Conservation (phyloP, 2,797 vertebrate species). For the Geotrypetes seraphini region DNA sequence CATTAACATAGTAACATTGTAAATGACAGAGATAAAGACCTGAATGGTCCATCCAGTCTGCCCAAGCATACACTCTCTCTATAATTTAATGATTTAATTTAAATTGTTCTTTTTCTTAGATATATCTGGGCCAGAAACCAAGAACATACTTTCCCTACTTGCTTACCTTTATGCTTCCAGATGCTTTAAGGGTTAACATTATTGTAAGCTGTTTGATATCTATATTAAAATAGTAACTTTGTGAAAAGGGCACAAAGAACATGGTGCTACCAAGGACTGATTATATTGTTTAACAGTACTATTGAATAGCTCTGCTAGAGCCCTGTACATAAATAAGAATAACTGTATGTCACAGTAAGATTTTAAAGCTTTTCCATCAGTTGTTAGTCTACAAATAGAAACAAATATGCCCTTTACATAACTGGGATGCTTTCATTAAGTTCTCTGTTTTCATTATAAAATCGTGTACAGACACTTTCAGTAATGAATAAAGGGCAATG, state of each 20-base stretch:
- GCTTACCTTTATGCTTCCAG: constrained; percentile 16
- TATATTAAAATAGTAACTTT: constrained; percentile 22
- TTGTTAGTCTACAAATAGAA: constrained; percentile 25
- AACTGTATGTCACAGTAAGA: constrained; percentile 31
- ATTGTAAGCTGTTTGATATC: constrained; percentile 16
- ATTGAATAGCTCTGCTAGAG: constrained; percentile 9
- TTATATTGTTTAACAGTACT: constrained; percentile 17
- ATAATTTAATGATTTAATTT: no score
- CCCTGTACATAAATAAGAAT: constrained; percentile 29
- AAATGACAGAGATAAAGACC: no score
- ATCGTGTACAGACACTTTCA: no score
- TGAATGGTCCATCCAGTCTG: no score
- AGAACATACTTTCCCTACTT: no score
- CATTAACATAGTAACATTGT: no score
- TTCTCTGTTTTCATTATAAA: no score
- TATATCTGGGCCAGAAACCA: no score
- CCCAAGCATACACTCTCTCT: no score
- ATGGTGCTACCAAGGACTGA: constrained; percentile 13
- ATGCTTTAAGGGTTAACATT: constrained; percentile 8
- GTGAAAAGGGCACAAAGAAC: no score
- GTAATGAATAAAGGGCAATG: no score
- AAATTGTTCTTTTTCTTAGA: no score
- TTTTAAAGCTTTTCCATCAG: constrained; percentile 31
- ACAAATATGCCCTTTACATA: constrained; percentile 10
- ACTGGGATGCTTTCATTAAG: constrained; percentile 4